Evolutionary conservation across 2,113 vertebrate species (phyloP).

Genomic region (Ptyas mucosa): DNA sequence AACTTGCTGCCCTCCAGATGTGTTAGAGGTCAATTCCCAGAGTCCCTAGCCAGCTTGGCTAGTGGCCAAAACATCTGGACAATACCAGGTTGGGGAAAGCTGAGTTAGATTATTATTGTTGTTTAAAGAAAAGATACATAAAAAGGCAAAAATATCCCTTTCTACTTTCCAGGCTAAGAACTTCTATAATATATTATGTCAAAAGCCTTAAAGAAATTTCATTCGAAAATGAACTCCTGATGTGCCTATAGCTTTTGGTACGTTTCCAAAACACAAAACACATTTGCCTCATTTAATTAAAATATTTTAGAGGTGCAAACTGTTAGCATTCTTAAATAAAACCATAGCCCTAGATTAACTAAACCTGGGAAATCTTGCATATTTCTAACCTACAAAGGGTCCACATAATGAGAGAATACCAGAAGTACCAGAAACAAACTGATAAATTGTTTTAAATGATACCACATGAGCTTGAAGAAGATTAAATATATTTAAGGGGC

Average conservation of each 20-base stretch:
- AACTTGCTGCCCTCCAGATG: neutral
- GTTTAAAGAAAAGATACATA: neutral
- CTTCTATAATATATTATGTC: neutral
- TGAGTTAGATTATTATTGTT: neutral
- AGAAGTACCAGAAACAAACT: neutral
- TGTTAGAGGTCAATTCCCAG: neutral
- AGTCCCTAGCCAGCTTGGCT: neutral
- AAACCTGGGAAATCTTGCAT: neutral
- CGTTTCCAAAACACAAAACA: constrained; percentile 70
- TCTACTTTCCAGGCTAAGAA: neutral
- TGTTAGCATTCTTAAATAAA: constrained; percentile 31
- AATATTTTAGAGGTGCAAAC: neutral
- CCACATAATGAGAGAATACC: neutral
- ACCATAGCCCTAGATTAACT: neutral
- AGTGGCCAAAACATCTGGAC: neutral
- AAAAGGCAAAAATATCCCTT: neutral
- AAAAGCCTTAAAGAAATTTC: constrained; percentile 45
- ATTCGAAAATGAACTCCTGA: constrained; percentile 97
- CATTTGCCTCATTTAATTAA: constrained; percentile 26
- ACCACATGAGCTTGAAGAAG: neutral
- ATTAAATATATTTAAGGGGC: neutral
- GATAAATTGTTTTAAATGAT: neutral
- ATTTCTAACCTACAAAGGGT: neutral
- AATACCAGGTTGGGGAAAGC: neutral
- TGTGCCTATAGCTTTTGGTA: constrained; percentile 92